Evolutionary conservation across 2,888 invertebrate genomes (phyloP).

Genomic region (Eilema griseolum): DNA sequence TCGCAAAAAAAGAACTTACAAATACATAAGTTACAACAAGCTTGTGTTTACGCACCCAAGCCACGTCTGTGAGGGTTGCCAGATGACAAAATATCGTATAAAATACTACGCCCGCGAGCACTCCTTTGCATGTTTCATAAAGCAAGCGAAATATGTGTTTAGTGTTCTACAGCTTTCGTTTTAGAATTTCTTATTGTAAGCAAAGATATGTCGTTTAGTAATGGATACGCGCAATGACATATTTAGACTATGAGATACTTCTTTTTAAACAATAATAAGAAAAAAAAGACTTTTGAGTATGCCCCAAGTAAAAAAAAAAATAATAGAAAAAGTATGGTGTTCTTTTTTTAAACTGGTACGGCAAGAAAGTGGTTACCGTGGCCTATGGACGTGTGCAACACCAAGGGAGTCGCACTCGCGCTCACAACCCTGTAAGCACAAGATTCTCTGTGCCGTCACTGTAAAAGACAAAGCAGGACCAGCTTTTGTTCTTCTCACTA

Average conservation of each 20-base stretch:
- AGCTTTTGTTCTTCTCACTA: too few relatives aligned
- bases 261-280: too few relatives aligned
- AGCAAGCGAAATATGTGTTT: slow-evolving; percentile 71
- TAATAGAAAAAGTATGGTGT: too few relatives aligned
- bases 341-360: too few relatives aligned
- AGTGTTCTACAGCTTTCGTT: slow-evolving; percentile 55
- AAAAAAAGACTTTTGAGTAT: too few relatives aligned
- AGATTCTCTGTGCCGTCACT: too few relatives aligned
- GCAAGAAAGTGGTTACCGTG: too few relatives aligned
- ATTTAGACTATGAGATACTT: slow-evolving; percentile 1
- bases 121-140: slow-evolving; percentile 73
- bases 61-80: slow-evolving; percentile 71
- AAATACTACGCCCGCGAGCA: slow-evolving; percentile 69
- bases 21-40: slow-evolving; percentile 50
- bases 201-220: slow-evolving; percentile 11
- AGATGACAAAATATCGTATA: slow-evolving; percentile 79
- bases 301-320: too few relatives aligned
- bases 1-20: slow-evolving; percentile 45
- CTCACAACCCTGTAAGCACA: too few relatives aligned
- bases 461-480: too few relatives aligned
- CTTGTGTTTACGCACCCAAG: slow-evolving; percentile 63
- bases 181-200: slow-evolving; percentile 44
- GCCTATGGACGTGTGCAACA: too few relatives aligned
- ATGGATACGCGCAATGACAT: slow-evolving; percentile 2
- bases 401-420: too few relatives aligned